A percentile compares a stretch with the other conserved stretches of the same genome.
Conservation (phyloP, 2,113 vertebrate species). For the Vireo altiloquus region DNA sequence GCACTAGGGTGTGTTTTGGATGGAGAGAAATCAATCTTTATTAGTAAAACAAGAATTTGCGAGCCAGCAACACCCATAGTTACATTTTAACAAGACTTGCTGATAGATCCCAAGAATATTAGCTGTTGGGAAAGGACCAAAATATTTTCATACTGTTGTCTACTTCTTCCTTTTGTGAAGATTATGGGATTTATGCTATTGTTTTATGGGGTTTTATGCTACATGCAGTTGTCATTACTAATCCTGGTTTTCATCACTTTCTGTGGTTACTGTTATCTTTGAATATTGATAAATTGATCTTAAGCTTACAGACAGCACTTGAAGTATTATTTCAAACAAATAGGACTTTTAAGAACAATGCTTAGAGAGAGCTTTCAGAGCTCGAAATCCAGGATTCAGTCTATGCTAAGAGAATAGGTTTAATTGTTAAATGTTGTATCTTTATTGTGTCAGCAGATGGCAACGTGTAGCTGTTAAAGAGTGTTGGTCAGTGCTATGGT, state of each 20-base stretch:
- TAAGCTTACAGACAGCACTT: not conserved
- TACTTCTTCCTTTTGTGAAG: not conserved
- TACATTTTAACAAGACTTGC: not conserved
- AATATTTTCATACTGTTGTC: not conserved
- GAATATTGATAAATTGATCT: not conserved
- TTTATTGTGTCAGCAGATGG: constrained; percentile 23
- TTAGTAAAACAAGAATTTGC: not conserved
- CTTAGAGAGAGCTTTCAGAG: not conserved
- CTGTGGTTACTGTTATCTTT: not conserved
- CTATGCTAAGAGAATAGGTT: not conserved
- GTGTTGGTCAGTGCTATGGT: not conserved
- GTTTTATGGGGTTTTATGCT: not conserved
- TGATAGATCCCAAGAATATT: not conserved
- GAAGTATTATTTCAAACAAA: not conserved
- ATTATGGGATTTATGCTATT: not conserved
- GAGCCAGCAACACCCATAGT: not conserved
- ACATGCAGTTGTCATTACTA: not conserved
- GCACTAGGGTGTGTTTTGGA: not conserved
- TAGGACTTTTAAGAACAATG: not conserved
- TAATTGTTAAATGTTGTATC: not conserved
- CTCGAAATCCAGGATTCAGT: not conserved
- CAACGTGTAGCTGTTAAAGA: not conserved
- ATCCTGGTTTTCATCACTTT: not conserved
- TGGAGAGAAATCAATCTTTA: not conserved
- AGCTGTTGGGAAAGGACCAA: not conserved